Base-by-base conservation (phyloP, 2,797 vertebrate species). In the Anolis apletophallus region DNA sequence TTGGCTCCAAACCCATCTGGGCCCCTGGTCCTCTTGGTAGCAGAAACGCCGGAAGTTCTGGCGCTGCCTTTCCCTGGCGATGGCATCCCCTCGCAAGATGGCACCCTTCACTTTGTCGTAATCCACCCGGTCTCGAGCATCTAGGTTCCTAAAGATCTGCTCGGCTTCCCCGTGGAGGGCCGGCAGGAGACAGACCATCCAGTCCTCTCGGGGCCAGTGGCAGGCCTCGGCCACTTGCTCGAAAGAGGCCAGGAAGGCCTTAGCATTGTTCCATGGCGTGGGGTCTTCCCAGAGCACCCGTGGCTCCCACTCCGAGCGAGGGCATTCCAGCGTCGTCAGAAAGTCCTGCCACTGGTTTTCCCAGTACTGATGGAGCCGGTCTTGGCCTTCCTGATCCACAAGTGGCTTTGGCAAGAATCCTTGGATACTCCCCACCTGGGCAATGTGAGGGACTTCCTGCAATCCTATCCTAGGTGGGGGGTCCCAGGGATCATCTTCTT, bases 31-130 rank as follows among this genome's bases (percentile, higher is more conserved):
- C 36, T 93, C 91, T 67, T 76, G 79, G 69, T 94, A 95, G 86
- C 92, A 57, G 89, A 95, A 94, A 0, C 85, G 52, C 21, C 94
- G 91, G 88, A 95, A 95, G 12, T 86, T 84, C 55, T 83, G 86
- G 14, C 86, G 86, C 36, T 87, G 81, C 10, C 86, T 77, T 40
- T 87, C 86, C 75, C 59, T 34, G 81, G 54, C 34, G 12, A 87
- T 26, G 74, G 86, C 81, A 1, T 87, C 86, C 40, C 86, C 86
- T 6, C 86, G 75, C 81, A 83, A n/a, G 54, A 87, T 79, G 23
- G 86, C 86, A 0, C n/a, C 85, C 54, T 87, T 87, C 17, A 87
- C 85, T 64, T 77, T 87, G 80, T 87, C 74, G 0, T 87, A 87
- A 81, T 87, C 54, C 3, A 83, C 67, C 55, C 86, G 55, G 29